Evolutionary conservation across 2,797 vertebrate species (phyloP), one percentile per base, ranked within the genome.

Genomic region (Nyctalus aviator): DNA sequence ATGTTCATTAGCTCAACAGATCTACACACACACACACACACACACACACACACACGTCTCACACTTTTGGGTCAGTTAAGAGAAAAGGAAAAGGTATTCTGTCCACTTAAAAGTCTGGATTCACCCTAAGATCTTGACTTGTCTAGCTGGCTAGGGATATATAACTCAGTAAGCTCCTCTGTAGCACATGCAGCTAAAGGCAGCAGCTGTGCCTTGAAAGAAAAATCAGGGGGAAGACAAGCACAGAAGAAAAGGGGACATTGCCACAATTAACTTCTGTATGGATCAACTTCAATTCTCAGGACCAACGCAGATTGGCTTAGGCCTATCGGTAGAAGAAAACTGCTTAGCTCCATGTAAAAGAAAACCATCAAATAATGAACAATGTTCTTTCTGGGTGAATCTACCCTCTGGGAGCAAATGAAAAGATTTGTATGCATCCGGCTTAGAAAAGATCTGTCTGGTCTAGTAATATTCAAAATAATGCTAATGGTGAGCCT

Each of bases 381-480:
- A 90, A 78, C 71, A 90, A 50, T 25, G 21, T 5, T 94, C 48
- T 94, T 94, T 17, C 59, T 62, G 79, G 76, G 12, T 84, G 64
- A 78, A 53, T 17, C 46, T 23, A 90, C 46, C 59, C 64, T 41
- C 30, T 62, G 73, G 64, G 32, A 72, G 15, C 44, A 79, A 44
- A 14, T 72, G 55, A 17, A 84, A 59, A 71, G 32, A 76, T 48
- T 4, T 88, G 10, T 72, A 68, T n/a, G 44, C 48, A 76, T 92
- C 14, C 14, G 71, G 66, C 66, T 84, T 86, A 57, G 66, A 57
- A 88, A 79, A 76, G 71, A 93, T 3, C 23, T 76, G 46, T 68
- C 59, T 82, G 66, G 20, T 76, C 95, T 77, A 89, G 68, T 62
- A 76, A 82, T n/a, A 85, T 3, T 76, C 46, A 94, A 94, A 94